These are phyloP conservation scores for Spodoptera exigua DNA, from an alignment of 2,888 invertebrate genomes.

Conservation along the genomic window DNA sequence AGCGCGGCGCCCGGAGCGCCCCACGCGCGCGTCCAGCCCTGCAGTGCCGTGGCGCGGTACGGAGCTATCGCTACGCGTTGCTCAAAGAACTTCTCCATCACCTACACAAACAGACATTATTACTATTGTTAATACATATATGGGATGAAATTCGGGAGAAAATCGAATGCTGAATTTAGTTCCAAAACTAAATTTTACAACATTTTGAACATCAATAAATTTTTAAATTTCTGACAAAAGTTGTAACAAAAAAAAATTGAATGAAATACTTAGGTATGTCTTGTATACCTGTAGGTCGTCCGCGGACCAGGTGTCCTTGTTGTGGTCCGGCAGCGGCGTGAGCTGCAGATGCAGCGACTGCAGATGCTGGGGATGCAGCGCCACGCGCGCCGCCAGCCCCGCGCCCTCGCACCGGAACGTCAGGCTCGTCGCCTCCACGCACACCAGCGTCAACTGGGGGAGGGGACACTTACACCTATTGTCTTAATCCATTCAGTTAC, in stretches of 20 bases:
- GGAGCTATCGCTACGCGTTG: slow-evolving; percentile 96
- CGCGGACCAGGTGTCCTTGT: slow-evolving; percentile 95
- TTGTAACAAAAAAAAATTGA: no score
- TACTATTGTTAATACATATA: no score
- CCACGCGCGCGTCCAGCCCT: slow-evolving; percentile 95
- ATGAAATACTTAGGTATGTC: no score
- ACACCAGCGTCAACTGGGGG: slow-evolving; percentile 91
- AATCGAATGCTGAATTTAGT: no score
- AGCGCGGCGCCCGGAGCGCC: slow-evolving; percentile 96
- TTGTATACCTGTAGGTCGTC: slow-evolving; percentile 96
- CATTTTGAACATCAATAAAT: no score
- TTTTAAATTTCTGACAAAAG: no score
- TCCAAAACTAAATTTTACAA: no score
- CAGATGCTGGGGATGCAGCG: slow-evolving; percentile 95
- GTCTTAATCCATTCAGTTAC: no score
- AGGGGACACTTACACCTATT: neutral
- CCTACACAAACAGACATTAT: slow-evolving; percentile 77
- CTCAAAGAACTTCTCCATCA: slow-evolving; percentile 98
- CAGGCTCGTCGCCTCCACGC: slow-evolving; percentile 95
- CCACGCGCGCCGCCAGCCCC: slow-evolving; percentile 95
- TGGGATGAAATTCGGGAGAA: no score
- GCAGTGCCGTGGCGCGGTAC: slow-evolving; percentile 96
- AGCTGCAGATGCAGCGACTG: slow-evolving; percentile 95
- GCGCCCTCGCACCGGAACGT: slow-evolving; percentile 96
- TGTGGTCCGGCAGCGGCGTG: slow-evolving; percentile 93